Percentiles rank a stretch among this genome's conserved stretches.
Evolutionary conservation across 1,140 invertebrate species (phyloP).

Genomic region (Drosophila auraria): DNA sequence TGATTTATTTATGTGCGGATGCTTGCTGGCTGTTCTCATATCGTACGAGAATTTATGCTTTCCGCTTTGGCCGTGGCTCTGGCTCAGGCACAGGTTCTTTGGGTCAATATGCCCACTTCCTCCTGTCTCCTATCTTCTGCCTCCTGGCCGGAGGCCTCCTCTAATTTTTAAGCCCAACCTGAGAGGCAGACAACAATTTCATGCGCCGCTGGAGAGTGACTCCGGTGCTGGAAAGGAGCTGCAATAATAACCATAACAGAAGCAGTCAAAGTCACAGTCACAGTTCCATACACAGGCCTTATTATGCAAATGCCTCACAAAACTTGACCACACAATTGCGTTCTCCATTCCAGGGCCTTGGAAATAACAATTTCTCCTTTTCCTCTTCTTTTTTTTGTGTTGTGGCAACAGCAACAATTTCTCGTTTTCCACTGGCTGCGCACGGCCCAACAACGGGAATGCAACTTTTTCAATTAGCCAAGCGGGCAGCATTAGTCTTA

Average conservation of each 20-base stretch:
- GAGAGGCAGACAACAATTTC: conserved; percentile 72
- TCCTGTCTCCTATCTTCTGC: neutral
- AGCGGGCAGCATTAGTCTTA: conserved; percentile 64
- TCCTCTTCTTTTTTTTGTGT: neutral
- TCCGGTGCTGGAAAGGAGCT: conserved; percentile 7
- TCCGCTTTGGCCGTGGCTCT: conserved; percentile 64
- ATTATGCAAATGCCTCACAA: conserved; percentile 72
- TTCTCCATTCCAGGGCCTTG: conserved; percentile 22
- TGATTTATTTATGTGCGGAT: conserved; percentile 83
- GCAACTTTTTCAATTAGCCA: conserved; percentile 78
- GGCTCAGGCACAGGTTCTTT: conserved; percentile 17
- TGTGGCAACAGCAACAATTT: conserved; percentile 30
- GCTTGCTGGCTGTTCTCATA: conserved; percentile 79
- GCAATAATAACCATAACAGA: conserved; percentile 43
- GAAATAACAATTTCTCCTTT: conserved; percentile 57
- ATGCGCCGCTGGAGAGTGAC: conserved; percentile 66
- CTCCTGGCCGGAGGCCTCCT: conserved; percentile 3
- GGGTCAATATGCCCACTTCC: conserved; percentile 16
- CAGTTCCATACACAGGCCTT: conserved; percentile 67
- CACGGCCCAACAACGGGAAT: conserved; percentile 44
- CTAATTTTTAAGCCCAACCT: conserved; percentile 66
- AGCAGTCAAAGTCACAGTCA: conserved; percentile 48
- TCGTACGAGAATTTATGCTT: conserved; percentile 79
- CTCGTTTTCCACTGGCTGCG: conserved; percentile 46
- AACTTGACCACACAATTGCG: conserved; percentile 66